Evolutionary conservation across 1,140 invertebrate species (phyloP).

Genomic region (Leptonema lineaticorne): DNA sequence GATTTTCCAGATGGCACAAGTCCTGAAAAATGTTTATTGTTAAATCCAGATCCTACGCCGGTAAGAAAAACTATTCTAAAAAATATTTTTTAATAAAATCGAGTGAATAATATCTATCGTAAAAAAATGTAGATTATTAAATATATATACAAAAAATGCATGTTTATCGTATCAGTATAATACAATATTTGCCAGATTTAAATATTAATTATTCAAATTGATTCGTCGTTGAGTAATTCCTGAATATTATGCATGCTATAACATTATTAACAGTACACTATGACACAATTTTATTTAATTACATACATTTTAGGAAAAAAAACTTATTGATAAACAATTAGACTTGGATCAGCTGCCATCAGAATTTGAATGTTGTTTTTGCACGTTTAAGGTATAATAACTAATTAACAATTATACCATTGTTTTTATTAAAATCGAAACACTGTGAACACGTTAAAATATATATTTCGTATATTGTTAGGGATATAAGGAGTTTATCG

Average conservation of each 20-base stretch:
- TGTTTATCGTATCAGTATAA: too few species aligned
- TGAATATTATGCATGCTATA: too few species aligned
- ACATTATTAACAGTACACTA: too few species aligned
- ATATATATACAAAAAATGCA: too few species aligned
- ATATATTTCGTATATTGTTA: conserved; percentile 45
- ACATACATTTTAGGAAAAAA: conserved; percentile 60
- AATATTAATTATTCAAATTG: too few species aligned
- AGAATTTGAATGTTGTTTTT: conserved; percentile 95
- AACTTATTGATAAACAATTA: conserved; percentile 60
- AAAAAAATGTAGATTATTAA: too few species aligned
- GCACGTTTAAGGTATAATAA: conserved; percentile 83
- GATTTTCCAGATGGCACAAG: conserved; percentile 52
- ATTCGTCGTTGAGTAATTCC: too few species aligned
- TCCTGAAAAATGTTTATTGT: conserved; percentile 56
- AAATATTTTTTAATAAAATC: too few species aligned
- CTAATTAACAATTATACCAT: not conserved
- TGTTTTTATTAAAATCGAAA: not conserved
- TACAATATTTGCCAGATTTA: too few species aligned
- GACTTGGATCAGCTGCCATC: conserved; percentile 70
- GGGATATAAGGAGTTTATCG: conserved; percentile 86
- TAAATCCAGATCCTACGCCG: conserved; percentile 55
- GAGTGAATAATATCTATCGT: too few species aligned
- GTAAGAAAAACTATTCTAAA: conserved; percentile 52
- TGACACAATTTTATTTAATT: not conserved
- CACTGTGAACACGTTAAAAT: not conserved